Base-by-base conservation (phyloP, 2,797 vertebrate species). In the Premnoplex brunnescens region DNA sequence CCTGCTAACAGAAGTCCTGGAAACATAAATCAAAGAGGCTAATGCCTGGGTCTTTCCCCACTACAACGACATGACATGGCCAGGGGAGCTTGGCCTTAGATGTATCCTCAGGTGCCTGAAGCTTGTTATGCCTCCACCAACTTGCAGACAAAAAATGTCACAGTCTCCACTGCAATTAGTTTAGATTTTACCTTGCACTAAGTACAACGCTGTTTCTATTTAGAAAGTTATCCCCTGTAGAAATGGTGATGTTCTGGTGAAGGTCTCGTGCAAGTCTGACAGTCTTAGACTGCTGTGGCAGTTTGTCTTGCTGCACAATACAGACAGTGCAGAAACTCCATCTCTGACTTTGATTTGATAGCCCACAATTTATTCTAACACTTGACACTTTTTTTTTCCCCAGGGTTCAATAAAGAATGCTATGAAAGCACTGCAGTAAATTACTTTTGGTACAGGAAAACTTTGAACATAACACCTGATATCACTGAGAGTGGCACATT, bases 381-480 rank as follows among this genome's bases (percentile, higher is more conserved):
- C 7, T 64, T 73, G n/a, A 28, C 39, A 20, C 75, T 86, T 37
- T 46, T 74, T 49, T 63, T 67, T 86, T 46, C 37, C 36, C 36
- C 97, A 99, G 99, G 96, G 7, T 96, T 97, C 7, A 86, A 98
- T 13, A 44, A 82, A 36, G 99, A 99, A 94, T 99, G 99, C 91
- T 96, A 95, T 30, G 85, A 96, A 85, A 99, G 98, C 73, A 98
- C 98, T 0, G 12, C 98, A 1, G 98, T 98, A 43, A 99, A 98
- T 96, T 99, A 99, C 89, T 99, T 98, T 96, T 99, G 99, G 99
- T 99, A 99, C 93, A 98, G 99, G 16, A 91, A 97, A 95, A 99
- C 99, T 2, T 96, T 99, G 93, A 98, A 99, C 94, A 97, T 99
- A 96, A 97, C 98, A 1, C 66, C 97, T 0, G 94, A 98, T 92